Evolutionary conservation across 92 coral and sea anemone species (phyloP).

Genomic region (Actinostola sp.): DNA sequence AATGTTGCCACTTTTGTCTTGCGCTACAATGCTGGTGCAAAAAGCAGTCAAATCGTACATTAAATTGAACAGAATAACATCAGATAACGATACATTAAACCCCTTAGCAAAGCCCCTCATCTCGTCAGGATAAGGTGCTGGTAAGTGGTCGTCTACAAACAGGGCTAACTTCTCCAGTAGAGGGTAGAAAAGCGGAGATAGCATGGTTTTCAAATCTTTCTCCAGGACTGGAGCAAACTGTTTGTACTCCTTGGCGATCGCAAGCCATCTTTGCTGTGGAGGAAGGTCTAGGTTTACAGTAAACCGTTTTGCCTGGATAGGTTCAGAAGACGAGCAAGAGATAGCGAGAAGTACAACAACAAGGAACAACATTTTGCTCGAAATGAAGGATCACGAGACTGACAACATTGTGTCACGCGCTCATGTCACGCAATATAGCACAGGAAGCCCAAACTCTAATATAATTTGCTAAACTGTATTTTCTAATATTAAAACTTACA

Average conservation of each 20-base stretch:
- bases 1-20: slow-evolving; percentile 67
- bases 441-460: neutral
- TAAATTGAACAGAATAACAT: slow-evolving; percentile 66
- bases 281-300: slow-evolving; percentile 77
- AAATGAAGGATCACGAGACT: neutral
- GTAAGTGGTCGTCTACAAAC: slow-evolving; percentile 58
- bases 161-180: slow-evolving; percentile 64
- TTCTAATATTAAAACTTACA: neutral
- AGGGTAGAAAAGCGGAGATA: slow-evolving; percentile 54
- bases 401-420: too few species aligned
- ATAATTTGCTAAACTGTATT: neutral
- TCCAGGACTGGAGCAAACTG: slow-evolving; percentile 33
- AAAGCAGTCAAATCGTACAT: slow-evolving; percentile 79
- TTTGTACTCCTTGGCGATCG: slow-evolving; percentile 55
- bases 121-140: slow-evolving; percentile 78
- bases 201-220: slow-evolving; percentile 15
- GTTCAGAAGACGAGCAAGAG: slow-evolving; percentile 28
- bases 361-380: slow-evolving; percentile 9
- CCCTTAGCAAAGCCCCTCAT: slow-evolving; percentile 76
- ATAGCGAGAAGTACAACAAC: slow-evolving; percentile 5
- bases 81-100: slow-evolving; percentile 58
- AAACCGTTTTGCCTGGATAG: slow-evolving; percentile 67
- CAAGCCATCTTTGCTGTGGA: slow-evolving; percentile 80
- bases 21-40: slow-evolving; percentile 91
- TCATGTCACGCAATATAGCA: neutral